Evolutionary conservation across 2,113 vertebrate genomes (phyloP).

Genomic region (Collichthys lucidus): DNA sequence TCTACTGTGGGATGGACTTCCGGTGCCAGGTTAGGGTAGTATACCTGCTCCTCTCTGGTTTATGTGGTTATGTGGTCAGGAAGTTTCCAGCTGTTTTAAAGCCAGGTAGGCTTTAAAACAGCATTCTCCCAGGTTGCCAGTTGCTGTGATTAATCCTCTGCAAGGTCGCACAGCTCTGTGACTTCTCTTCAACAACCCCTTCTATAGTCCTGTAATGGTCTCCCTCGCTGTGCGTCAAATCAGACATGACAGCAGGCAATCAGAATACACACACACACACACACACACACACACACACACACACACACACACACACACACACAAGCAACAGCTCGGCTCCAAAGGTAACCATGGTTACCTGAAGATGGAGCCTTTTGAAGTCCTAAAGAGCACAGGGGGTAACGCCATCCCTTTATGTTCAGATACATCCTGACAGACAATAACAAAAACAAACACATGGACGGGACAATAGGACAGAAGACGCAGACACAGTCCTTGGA

Average conservation of each 20-base stretch:
- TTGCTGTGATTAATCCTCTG: slow-evolving; percentile 51
- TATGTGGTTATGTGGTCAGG: slow-evolving; percentile 7
- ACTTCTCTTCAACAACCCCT: slow-evolving; percentile 45
- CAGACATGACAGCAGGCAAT: slow-evolving; percentile 72
- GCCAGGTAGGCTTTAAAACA: no score
- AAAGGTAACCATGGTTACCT: slow-evolving; percentile 79
- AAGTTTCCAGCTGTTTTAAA: slow-evolving; percentile 29
- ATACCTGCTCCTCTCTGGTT: neutral
- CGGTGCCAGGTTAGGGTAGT: neutral
- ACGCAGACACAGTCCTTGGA: neutral
- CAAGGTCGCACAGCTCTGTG: slow-evolving; percentile 26
- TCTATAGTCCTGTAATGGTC: slow-evolving; percentile 49
- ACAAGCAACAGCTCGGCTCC: slow-evolving; percentile 60
- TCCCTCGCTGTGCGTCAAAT: slow-evolving; percentile 68
- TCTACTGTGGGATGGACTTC: neutral
- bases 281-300: slow-evolving; percentile 42
- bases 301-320: slow-evolving; percentile 33
- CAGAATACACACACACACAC: slow-evolving; percentile 47
- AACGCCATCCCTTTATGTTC: slow-evolving; percentile 53
- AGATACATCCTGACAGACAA: neutral
- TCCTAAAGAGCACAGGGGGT: slow-evolving; percentile 40
- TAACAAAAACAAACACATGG: slow-evolving; percentile 23
- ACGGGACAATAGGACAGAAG: neutral
- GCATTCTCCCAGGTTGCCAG: slow-evolving; percentile 28
- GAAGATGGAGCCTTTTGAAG: slow-evolving; percentile 66